Evolutionary conservation across 1,140 invertebrate genomes (phyloP).

Genomic region (Brachystomella parvula): DNA sequence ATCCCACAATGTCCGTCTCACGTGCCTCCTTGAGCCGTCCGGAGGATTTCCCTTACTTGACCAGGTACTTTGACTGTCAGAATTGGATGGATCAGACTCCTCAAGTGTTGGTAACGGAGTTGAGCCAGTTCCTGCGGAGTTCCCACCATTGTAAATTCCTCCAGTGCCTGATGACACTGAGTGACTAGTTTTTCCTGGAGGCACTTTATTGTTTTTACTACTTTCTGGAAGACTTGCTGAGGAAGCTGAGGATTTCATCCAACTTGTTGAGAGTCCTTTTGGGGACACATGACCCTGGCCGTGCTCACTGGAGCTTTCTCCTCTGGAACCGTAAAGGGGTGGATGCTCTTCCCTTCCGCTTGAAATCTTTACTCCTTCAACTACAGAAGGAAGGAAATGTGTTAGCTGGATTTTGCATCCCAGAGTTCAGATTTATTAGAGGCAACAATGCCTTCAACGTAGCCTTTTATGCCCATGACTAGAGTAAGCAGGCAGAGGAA

Average conservation of each 20-base stretch:
- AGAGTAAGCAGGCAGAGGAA: no score
- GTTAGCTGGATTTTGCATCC: no score
- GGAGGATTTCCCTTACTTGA: slow-evolving; percentile 11
- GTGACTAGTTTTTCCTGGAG: background rate
- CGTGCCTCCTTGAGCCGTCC: no score
- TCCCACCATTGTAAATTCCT: background rate
- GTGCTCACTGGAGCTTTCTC: background rate
- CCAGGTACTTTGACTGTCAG: slow-evolving; percentile 5
- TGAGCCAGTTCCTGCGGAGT: background rate
- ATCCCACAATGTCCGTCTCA: no score
- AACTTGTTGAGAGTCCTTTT: background rate
- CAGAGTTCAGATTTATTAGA: no score
- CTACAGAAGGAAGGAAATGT: no score
- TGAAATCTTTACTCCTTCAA: background rate
- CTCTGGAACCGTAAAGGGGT: background rate
- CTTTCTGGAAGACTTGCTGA: slow-evolving; percentile 1
- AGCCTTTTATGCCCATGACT: no score
- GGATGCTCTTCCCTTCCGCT: background rate
- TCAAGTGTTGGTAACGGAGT: background rate
- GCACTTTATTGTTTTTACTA: background rate
- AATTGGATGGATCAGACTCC: background rate
- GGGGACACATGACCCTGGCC: background rate
- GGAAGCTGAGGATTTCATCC: background rate
- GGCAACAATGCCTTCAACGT: no score
- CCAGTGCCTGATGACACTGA: background rate